Evolutionary conservation across 2,888 invertebrate species (phyloP), one percentile per base, ranked within the genome.

Genomic region (Doris montereyensis): DNA sequence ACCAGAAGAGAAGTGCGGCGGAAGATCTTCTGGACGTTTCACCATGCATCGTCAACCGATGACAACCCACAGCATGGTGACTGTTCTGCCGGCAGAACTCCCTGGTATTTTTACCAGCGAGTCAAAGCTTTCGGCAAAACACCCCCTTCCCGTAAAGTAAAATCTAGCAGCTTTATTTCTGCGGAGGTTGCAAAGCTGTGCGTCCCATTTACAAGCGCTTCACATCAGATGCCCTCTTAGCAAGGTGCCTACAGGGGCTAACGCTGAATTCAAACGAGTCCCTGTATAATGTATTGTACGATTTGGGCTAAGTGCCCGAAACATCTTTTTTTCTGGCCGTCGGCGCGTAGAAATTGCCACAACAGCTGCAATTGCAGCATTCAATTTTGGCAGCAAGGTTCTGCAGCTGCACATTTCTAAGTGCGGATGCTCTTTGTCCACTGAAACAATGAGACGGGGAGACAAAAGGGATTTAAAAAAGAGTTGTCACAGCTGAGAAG

Each of bases 41-140:
- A 72, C 57, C 72, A 72, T 52, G 21, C 52, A 41, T 24, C 26
- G 21, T 72, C 72, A 21, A 73, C 73, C 24, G 17, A 73, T 32
- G 28, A 52, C 10, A 73, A 26, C 1, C 58, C 73, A 34, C 57
- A 32, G 8, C 73, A 73, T 26, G 10, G 57, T 2, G 73, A 57
- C 10, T 73, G 73, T 30, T 58, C 73, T 24, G 57, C 52, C 5
- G 73, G 73, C 2, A 13, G 8, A 57, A 8, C 10, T 5, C 57
- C 73, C 28, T 73, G 73, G 73, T 73, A 30, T 26, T 73, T 52
- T 8, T 73, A 26, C 24, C 17, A 73, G 28, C 4, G 10, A 8
- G 58, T 26, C 8, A 2, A 17, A 3, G 73, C 73, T 3, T 10
- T 26, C 13, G 35, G 35, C 10, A 5, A 8, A 5, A 4, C 34